A percentile compares a stretch with the other conserved stretches of the same genome.
These are phyloP conservation scores for Mamestra configurata DNA, from an alignment of 1,140 invertebrate genomes.

Conservation along the genomic window DNA sequence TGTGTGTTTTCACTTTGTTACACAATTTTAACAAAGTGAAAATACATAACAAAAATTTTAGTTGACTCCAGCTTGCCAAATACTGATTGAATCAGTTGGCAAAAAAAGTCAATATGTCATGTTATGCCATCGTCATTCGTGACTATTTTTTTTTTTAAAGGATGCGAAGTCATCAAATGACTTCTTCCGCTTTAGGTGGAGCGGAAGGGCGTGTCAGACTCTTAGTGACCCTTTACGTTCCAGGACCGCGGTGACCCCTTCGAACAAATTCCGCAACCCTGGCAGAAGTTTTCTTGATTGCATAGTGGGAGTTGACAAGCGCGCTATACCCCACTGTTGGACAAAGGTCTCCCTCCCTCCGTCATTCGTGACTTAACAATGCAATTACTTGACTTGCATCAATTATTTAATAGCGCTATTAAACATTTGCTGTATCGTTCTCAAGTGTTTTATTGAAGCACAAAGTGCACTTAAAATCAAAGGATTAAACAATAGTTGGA, in stretches of 20 bases:
- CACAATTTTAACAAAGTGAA: constrained; percentile 31
- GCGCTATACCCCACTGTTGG: too few species aligned
- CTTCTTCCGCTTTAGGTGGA: too few species aligned
- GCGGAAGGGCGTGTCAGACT: too few species aligned
- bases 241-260: too few species aligned
- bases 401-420: neutral
- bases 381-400: neutral
- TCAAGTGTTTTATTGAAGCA: constrained; percentile 2
- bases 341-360: too few species aligned
- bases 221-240: too few species aligned
- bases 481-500: neutral
- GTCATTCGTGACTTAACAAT: neutral
- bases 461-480: constrained; percentile 6
- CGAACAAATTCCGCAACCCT: too few species aligned
- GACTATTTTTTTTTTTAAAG: too few species aligned
- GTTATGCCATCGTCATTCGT: neutral
- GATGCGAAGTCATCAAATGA: too few species aligned
- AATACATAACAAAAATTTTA: constrained; percentile 7
- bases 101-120: neutral
- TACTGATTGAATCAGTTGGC: constrained; percentile 6
- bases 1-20: constrained; percentile 25
- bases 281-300: too few species aligned
- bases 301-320: too few species aligned
- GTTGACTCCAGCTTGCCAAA: neutral
- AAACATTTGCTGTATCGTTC: neutral